A percentile compares a stretch with the other conserved stretches of the same genome.
These are phyloP conservation scores for Hemistola chrysoprasaria DNA, from an alignment of 2,888 invertebrate species.

Conservation along the genomic window DNA sequence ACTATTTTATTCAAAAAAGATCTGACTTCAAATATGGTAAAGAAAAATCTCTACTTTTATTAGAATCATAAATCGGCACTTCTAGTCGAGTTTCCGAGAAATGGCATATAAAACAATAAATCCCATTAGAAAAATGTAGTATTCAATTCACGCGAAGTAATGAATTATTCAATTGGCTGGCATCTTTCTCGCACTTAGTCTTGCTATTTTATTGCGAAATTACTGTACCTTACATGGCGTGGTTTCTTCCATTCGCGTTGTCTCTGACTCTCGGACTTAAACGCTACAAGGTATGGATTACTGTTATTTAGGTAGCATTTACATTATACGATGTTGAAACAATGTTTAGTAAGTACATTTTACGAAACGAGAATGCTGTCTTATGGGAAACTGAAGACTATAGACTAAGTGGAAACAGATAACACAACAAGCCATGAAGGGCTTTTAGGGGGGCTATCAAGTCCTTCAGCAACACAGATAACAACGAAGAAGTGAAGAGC, in stretches of 20 bases:
- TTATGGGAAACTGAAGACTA: too few species aligned
- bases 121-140: slow-evolving; percentile 29
- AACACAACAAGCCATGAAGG: too few species aligned
- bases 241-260: slow-evolving; percentile 25
- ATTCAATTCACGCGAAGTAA: slow-evolving; percentile 43
- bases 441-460: too few species aligned
- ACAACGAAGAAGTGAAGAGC: too few species aligned
- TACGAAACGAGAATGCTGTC: too few species aligned
- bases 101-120: slow-evolving; percentile 22
- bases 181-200: slow-evolving; percentile 39
- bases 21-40: too few species aligned
- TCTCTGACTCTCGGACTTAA: slow-evolving; percentile 23
- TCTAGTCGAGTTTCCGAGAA: slow-evolving; percentile 19
- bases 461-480: too few species aligned
- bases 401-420: too few species aligned
- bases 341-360: too few species aligned
- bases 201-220: slow-evolving; percentile 40
- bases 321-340: background rate
- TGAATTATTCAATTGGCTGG: slow-evolving; percentile 50
- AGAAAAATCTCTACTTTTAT: too few species aligned
- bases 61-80: slow-evolving; percentile 3
- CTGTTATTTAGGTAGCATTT: slow-evolving; percentile 27
- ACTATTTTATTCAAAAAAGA: too few species aligned
- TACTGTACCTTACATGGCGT: slow-evolving; percentile 37
- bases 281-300: slow-evolving; percentile 34